These are phyloP conservation scores for Falco biarmicus DNA, from an alignment of 2,797 vertebrate species.

Conservation along the genomic window DNA sequence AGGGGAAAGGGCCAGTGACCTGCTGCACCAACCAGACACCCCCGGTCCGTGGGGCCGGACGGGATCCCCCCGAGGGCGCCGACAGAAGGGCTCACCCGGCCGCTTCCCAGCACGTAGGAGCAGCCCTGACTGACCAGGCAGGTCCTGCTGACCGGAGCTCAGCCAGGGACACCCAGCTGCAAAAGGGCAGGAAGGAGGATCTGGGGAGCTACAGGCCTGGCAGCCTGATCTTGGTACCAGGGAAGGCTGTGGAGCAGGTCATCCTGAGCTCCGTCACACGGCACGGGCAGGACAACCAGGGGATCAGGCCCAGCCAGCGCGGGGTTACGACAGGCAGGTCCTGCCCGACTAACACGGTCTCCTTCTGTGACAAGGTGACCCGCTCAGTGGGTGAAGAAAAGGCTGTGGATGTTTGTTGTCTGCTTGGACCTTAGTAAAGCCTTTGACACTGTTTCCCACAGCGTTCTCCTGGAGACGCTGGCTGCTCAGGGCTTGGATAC, in stretches of 20 bases:
- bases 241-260: background rate
- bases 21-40: background rate
- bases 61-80: background rate
- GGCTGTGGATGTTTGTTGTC: background rate
- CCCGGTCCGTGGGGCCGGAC: background rate
- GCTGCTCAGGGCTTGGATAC: too few species aligned
- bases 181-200: background rate
- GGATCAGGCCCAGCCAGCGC: background rate
- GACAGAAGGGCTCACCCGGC: background rate
- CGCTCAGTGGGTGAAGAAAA: background rate
- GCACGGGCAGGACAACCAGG: background rate
- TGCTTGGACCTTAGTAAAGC: too few species aligned
- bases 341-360: background rate
- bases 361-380: background rate
- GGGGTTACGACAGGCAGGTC: background rate
- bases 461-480: background rate
- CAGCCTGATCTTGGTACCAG: background rate
- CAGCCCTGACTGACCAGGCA: background rate
- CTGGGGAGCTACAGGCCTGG: background rate
- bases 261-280: fast-evolving
- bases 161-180: background rate
- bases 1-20: background rate
- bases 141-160: background rate
- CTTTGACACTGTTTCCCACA: too few species aligned
- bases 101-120: background rate